Base-by-base conservation (phyloP, 2,113 vertebrate species). In the Sitta europaea region DNA sequence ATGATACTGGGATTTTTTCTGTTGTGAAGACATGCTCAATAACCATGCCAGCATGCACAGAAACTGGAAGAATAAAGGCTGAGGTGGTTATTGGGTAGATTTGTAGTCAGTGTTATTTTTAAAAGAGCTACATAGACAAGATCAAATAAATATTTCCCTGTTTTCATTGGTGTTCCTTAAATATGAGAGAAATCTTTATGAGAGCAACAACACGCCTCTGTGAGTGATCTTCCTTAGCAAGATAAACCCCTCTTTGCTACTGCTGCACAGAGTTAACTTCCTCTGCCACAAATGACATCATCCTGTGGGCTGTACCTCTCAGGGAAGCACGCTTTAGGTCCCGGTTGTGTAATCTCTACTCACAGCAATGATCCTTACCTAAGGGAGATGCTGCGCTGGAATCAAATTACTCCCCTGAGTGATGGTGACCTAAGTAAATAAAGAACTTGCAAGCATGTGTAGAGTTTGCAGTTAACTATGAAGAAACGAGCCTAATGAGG, bases 401-500 rank as follows among this genome's bases (percentile, higher is more conserved):
- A 83, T 90, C 28, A 66, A 76, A 67, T 71, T 27, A 38, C 36
- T 92, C 79, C 85, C 63, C 40, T 28, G 86, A 84, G 82, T 50
- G 93, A 67, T 0, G 0, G 28, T 80, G 82, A 77, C 48, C 40
- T 31, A 55, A 67, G 86, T 29, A 80, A 96, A 76, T 36, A 70
- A 77, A 66, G 23, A 67, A n/a, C 57, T 63, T 94, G 51, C 25
- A 77, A 92, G 67, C 65, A 42, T 35, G 71, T 50, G 82, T 40
- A 25, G 74, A 19, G 51, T 48, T 89, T 86, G 65, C 92, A 90
- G 67, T 59, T 82, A 77, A 93, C 86, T 71, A 67, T 3, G 13
- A 57, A 88, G 87, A 90, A 96, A 96, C 59, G 74, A 90, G 22
- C 55, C 76, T 93, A 86, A 95, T 50, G 78, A 94, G 88, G 82